phyloP scores from a whole-genome alignment of 2,113 vertebrate species.

The Mungos mungo region DNA sequence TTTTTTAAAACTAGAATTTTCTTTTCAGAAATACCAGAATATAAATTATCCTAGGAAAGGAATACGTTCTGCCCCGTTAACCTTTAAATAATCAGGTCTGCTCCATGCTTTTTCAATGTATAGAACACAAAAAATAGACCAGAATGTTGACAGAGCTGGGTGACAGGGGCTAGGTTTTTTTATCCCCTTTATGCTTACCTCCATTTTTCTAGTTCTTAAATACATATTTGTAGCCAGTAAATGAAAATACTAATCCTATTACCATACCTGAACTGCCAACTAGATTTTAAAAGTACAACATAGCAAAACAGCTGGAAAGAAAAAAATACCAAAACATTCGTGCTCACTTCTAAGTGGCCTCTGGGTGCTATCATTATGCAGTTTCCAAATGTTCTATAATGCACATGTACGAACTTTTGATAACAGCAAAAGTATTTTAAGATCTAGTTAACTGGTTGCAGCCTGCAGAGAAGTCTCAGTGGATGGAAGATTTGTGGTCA shows the following conservation, averaged over 20 bases:
- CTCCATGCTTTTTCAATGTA: neutral
- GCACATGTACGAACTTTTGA: neutral
- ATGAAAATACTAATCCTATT: neutral
- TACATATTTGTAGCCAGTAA: neutral
- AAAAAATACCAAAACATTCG: neutral
- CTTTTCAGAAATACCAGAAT: neutral
- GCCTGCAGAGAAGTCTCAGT: neutral
- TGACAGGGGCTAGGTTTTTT: neutral
- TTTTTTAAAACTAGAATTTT: neutral
- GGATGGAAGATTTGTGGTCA: neutral
- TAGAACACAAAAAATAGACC: neutral
- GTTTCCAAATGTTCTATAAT: neutral
- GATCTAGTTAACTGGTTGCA: neutral
- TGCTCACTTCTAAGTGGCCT: neutral
- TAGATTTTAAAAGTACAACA: neutral
- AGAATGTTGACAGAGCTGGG: neutral
- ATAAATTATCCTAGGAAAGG: neutral
- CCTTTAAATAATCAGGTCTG: neutral
- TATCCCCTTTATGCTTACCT: neutral
- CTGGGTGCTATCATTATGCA: neutral
- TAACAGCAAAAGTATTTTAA: neutral
- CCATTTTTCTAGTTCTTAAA: neutral
- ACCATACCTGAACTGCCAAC: neutral
- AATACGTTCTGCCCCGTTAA: neutral
- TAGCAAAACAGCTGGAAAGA: neutral